Conservation (phyloP, 2,113 vertebrate genomes). For the Prochilodus magdalenae region DNA sequence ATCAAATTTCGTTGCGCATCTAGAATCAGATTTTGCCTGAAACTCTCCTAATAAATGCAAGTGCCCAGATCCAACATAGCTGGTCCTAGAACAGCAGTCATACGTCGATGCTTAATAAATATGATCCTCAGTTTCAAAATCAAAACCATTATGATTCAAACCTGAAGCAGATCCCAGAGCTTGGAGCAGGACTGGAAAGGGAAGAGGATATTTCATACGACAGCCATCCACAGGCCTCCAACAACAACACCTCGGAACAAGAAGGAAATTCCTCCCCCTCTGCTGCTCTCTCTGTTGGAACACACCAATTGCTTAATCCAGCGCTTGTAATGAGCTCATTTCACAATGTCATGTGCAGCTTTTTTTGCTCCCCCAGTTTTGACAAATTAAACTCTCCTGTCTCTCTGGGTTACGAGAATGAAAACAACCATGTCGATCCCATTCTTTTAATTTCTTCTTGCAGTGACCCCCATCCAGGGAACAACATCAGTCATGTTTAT, state of each 20-base stretch:
- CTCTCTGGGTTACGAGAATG: conserved; percentile 64
- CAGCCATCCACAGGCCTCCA: conserved; percentile 76
- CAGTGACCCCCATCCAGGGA: background rate
- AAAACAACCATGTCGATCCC: conserved; percentile 40
- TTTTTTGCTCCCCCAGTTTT: conserved; percentile 48
- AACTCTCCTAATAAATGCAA: background rate
- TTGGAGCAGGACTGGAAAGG: conserved; percentile 71
- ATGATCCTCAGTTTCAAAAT: conserved; percentile 60
- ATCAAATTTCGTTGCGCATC: conserved; percentile 44
- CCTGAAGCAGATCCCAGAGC: conserved; percentile 66
- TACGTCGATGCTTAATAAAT: background rate
- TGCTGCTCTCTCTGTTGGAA: conserved; percentile 70
- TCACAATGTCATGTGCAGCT: conserved; percentile 75
- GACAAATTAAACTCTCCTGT: conserved; percentile 71
- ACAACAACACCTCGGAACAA: conserved; percentile 85
- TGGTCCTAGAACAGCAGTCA: background rate
- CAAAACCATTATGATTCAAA: conserved; percentile 57
- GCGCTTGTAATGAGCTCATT: conserved; percentile 81
- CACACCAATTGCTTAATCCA: conserved; percentile 77
- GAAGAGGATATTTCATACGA: conserved; percentile 72
- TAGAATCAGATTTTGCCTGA: conserved; percentile 37
- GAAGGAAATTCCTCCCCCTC: conserved; percentile 81
- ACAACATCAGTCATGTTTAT: conserved; percentile 12
- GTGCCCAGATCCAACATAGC: background rate
- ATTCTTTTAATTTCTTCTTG: conserved; percentile 29